phyloP scores from a whole-genome alignment of 2,888 invertebrate species.

The Ommatoiulus sabulosus region DNA sequence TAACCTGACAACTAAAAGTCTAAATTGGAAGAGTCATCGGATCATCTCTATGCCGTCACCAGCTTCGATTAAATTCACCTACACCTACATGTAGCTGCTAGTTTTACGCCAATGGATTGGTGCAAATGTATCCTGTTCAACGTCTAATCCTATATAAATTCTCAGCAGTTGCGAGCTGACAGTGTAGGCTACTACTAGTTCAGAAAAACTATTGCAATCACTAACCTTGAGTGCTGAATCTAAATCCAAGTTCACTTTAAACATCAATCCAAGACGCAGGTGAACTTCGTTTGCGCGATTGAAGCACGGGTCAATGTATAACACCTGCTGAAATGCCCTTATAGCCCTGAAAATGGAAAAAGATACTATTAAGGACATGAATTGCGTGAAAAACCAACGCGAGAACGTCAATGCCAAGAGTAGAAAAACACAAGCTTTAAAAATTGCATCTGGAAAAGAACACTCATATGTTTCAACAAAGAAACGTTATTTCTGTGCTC shows the following conservation, averaged over 20 bases:
- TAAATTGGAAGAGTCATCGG: neutral
- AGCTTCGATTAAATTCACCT: neutral
- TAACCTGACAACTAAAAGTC: neutral
- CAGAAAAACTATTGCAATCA: neutral
- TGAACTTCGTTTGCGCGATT: constrained; percentile 95
- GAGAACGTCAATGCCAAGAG: too few species aligned
- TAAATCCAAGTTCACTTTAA: constrained; percentile 94
- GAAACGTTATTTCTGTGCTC: neutral
- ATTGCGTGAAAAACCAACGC: neutral
- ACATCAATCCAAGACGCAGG: constrained; percentile 95
- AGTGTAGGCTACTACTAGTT: too few species aligned
- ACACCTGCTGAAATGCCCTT: constrained; percentile 92
- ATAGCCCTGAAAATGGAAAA: constrained; percentile 83
- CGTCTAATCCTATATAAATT: neutral
- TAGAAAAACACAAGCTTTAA: too few species aligned
- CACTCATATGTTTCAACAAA: neutral
- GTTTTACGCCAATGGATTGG: neutral
- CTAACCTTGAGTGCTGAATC: constrained; percentile 82
- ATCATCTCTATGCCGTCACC: neutral
- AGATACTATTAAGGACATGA: constrained; percentile 62
- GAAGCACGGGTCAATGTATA: constrained; percentile 95
- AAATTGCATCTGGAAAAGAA: neutral
- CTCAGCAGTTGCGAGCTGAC: neutral
- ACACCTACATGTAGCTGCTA: neutral
- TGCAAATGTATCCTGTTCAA: neutral